Evolutionary conservation across 2,113 vertebrate genomes (phyloP), one percentile per base, ranked within the genome.

Genomic region (Synodontis membranacea): DNA sequence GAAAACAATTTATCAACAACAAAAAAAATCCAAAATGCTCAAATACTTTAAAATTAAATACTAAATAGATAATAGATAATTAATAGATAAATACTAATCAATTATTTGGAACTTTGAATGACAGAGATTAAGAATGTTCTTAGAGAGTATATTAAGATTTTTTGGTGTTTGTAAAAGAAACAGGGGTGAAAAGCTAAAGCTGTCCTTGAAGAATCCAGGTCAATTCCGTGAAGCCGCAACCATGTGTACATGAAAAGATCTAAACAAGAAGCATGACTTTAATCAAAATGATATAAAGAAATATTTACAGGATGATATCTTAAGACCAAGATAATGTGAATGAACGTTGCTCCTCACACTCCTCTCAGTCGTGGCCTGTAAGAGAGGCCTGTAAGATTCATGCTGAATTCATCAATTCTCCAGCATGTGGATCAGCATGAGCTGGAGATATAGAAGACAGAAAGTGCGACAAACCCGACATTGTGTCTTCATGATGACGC

Each of bases 241-340:
- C 62, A 17, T 2, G n/a, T 34, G n/a, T 7, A 66, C 1, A n/a
- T 15, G 62, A 66, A 34, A 66, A 34, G n/a, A 66, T 66, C 62
- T 34, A 6, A 31, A 66, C n/a, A 1, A 5, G 4, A 64, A n/a
- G 7, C 60, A 31, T 0, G n/a, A 34, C 31, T 19, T 4, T 19
- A 19, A 1, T 17, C 1, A 56, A 56, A 56, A 8, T 9, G 9
- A 37, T 3, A 9, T 21, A 70, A 7, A 70, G 34, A 70, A 70
- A 39, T 8, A 23, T 39, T 19, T 39, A 0, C 5, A 7, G 0
- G 15, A 1, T 37, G 0, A 37, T 3, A 7, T 17, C 6, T 19
- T 0, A 2, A 68, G 15, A 6, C 64, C 34, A 11, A 1, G 12
- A 0, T 28, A 2, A 17, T 17, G 9, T 6, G 17, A 7, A 17